These are phyloP conservation scores for Nematopogon swammerdamellus DNA, from an alignment of 2,888 invertebrate genomes.

Conservation along the genomic window DNA sequence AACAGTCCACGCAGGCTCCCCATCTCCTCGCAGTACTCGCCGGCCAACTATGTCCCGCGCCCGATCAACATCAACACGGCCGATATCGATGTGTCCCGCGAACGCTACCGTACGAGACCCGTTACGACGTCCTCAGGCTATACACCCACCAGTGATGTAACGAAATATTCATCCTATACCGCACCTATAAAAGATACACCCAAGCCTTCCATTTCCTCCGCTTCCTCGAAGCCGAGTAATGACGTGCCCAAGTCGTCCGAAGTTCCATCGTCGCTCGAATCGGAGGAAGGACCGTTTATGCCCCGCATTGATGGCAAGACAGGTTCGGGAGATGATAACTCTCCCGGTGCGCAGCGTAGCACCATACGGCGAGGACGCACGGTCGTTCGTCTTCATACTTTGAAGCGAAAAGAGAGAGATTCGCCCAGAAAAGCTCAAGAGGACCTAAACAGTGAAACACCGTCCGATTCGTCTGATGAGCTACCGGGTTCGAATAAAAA, in stretches of 20 bases:
- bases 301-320: slow-evolving; percentile 45
- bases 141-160: slow-evolving; percentile 11
- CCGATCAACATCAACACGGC: slow-evolving; percentile 79
- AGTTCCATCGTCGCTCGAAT: background rate
- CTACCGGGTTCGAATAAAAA: background rate
- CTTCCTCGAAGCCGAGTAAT: slow-evolving; percentile 3
- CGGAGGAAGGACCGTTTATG: slow-evolving; percentile 29
- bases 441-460: slow-evolving; percentile 9
- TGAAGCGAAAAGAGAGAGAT: slow-evolving; percentile 47
- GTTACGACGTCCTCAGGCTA: slow-evolving; percentile 5
- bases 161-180: background rate
- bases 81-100: slow-evolving; percentile 79
- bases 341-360: slow-evolving; percentile 38
- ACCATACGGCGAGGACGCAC: slow-evolving; percentile 71
- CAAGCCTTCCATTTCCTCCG: background rate
- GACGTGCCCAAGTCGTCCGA: slow-evolving; percentile 2
- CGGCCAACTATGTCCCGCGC: slow-evolving; percentile 47
- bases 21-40: slow-evolving; percentile 48
- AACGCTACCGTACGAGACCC: slow-evolving; percentile 49
- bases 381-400: slow-evolving; percentile 70
- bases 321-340: slow-evolving; percentile 38
- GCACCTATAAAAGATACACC: background rate
- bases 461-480: slow-evolving; percentile 7
- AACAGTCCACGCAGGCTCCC: slow-evolving; percentile 42
- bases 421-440: slow-evolving; percentile 37